phyloP scores from a whole-genome alignment of 2,888 invertebrate genomes.

The Drosophila ezoana region DNA sequence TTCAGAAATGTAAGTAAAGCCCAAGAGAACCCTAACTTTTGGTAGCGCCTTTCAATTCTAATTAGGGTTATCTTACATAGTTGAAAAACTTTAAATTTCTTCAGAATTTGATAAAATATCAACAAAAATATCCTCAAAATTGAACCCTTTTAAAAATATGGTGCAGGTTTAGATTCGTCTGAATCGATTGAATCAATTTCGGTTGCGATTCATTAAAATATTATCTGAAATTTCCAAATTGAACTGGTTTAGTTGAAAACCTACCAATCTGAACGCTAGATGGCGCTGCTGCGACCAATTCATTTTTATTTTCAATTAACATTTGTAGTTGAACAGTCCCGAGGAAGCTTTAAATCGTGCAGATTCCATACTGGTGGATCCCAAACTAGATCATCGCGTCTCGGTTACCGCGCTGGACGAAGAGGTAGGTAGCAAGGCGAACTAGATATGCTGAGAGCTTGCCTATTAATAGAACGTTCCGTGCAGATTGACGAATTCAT shows the following conservation, averaged over 20 bases:
- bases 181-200: too few relatives aligned
- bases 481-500: constrained; percentile 91
- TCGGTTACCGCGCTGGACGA: constrained; percentile 83
- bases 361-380: constrained; percentile 82
- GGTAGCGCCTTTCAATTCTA: too few relatives aligned
- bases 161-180: too few relatives aligned
- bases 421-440: constrained; percentile 71
- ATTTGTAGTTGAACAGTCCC: constrained; percentile 82
- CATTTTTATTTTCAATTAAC: not conserved
- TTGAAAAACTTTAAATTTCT: too few relatives aligned
- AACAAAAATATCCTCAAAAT: not conserved
- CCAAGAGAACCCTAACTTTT: too few relatives aligned
- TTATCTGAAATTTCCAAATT: too few relatives aligned
- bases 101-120: too few relatives aligned
- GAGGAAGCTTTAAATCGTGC: constrained; percentile 82
- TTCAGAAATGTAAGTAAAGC: constrained; percentile 91
- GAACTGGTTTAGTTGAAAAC: not conserved
- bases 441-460: not conserved
- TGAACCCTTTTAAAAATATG: not conserved
- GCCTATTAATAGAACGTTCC: not conserved
- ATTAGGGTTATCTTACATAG: too few relatives aligned
- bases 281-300: not conserved
- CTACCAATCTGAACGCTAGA: not conserved
- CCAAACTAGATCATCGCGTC: constrained; percentile 81
- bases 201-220: too few relatives aligned